Evolutionary conservation across 2,797 vertebrate species (phyloP).

Genomic region (Dipus sagitta): DNA sequence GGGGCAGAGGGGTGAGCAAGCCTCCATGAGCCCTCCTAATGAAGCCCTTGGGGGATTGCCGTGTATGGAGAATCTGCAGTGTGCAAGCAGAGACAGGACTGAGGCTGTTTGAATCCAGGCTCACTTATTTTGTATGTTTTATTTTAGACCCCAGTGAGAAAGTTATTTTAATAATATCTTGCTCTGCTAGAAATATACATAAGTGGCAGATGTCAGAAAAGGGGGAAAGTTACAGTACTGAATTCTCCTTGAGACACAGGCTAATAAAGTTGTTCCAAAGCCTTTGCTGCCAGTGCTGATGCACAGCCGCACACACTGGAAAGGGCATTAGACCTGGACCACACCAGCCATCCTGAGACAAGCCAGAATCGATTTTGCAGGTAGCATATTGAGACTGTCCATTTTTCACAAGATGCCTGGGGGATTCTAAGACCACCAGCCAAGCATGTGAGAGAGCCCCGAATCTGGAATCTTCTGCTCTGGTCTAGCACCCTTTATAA

Average conservation of each 20-base stretch:
- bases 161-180: constrained; percentile 76
- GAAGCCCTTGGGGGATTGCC: constrained; percentile 70
- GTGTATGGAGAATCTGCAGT: not conserved
- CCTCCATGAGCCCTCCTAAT: constrained; percentile 77
- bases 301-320: constrained; percentile 11
- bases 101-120: constrained; percentile 47
- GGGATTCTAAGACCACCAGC: not conserved
- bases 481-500: constrained; percentile 1
- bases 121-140: constrained; percentile 65
- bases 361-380: not conserved
- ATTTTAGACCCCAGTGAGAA: constrained; percentile 70
- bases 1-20: constrained; percentile 58
- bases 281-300: constrained; percentile 36
- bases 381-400: not conserved
- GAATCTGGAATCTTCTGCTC: not conserved
- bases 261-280: constrained; percentile 40
- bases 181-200: constrained; percentile 65
- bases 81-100: constrained; percentile 15
- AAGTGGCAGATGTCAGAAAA: constrained; percentile 71
- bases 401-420: not conserved
- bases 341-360: constrained; percentile 14
- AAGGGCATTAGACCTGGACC: not conserved
- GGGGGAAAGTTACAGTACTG: not conserved
- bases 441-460: not conserved
- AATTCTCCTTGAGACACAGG: constrained; percentile 58